A percentile compares a stretch with the other conserved stretches of the same genome.
Conservation (phyloP, 2,113 vertebrate species). For the Brachionichthys hirsutus region DNA sequence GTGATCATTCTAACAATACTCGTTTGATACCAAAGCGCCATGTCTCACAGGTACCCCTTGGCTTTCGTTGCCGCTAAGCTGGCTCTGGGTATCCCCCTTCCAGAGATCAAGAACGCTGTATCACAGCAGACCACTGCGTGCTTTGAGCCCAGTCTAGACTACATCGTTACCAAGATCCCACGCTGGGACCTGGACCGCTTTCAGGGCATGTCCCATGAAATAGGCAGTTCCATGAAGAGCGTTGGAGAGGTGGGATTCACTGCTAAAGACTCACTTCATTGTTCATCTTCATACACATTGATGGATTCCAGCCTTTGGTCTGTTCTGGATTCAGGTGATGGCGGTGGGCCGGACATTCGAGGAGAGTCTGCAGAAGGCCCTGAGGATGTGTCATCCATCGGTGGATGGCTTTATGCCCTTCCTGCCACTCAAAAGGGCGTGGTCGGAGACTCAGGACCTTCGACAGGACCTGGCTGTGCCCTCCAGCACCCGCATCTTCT, state of each 20-base stretch:
- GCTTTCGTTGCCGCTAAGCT: constrained; percentile 95
- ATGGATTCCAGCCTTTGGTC: background rate
- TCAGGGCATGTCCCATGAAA: constrained; percentile 83
- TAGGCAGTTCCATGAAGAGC: constrained; percentile 96
- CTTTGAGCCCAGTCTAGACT: constrained; percentile 95
- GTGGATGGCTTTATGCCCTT: constrained; percentile 86
- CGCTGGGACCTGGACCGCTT: constrained; percentile 96
- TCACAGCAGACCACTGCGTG: constrained; percentile 92
- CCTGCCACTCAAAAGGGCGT: constrained; percentile 89
- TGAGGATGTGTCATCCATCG: constrained; percentile 94
- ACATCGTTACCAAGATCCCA: constrained; percentile 93
- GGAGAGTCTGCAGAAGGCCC: constrained; percentile 94
- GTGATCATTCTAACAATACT: background rate
- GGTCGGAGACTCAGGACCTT: constrained; percentile 79
- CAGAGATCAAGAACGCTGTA: constrained; percentile 90
- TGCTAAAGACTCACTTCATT: background rate
- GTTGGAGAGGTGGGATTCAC: constrained; percentile 87
- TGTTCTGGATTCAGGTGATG: constrained; percentile 83
- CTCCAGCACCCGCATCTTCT: constrained; percentile 87
- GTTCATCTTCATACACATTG: background rate
- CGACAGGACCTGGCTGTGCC: constrained; percentile 85
- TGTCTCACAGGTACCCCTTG: constrained; percentile 83
- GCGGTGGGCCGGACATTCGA: constrained; percentile 94
- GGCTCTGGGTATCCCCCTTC: constrained; percentile 89
- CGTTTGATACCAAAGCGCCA: background rate